A percentile compares a stretch with the other conserved stretches of the same genome.
Evolutionary conservation across 2,888 invertebrate genomes (phyloP).

Genomic region (Drosophila anomalata): DNA sequence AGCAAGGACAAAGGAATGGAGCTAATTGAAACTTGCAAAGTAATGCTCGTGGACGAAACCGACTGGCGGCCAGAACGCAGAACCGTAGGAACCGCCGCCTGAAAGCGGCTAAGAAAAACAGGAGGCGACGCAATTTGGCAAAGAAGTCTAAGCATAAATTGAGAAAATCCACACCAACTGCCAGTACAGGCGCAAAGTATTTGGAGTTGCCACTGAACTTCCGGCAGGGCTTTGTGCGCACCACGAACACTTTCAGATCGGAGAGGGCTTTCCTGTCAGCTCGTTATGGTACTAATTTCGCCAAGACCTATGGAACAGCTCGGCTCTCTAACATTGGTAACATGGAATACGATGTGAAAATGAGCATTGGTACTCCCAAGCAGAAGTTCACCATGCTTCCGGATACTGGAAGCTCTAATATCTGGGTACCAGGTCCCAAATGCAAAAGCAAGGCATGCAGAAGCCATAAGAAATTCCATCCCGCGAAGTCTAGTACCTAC

Average conservation of each 20-base stretch:
- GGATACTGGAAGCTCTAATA: constrained; percentile 38
- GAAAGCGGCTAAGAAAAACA: constrained; percentile 7
- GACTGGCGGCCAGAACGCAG: constrained; percentile 3
- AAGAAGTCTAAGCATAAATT: neutral
- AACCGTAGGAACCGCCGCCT: neutral
- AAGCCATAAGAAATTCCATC: constrained; percentile 5
- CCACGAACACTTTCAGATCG: constrained; percentile 23
- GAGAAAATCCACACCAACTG: neutral
- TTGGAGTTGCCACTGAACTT: constrained; percentile 44
- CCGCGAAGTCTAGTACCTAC: constrained; percentile 27
- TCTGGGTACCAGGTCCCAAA: constrained; percentile 31
- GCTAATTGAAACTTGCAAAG: neutral
- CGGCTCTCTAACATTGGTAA: constrained; percentile 14
- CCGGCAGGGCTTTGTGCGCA: constrained; percentile 44
- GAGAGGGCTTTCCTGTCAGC: constrained; percentile 25
- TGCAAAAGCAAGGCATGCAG: constrained; percentile 30
- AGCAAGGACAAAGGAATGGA: neutral
- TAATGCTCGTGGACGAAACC: neutral
- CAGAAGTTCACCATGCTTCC: constrained; percentile 27
- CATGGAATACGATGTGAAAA: constrained; percentile 36
- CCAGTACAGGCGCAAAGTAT: neutral
- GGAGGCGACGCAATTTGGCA: neutral
- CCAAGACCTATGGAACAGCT: constrained; percentile 15
- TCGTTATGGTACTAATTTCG: constrained; percentile 36
- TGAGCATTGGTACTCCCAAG: constrained; percentile 28